Percentiles rank a stretch among this genome's conserved stretches.
phyloP scores from a whole-genome alignment of 2,113 vertebrate species.

The Alethe castanea region DNA sequence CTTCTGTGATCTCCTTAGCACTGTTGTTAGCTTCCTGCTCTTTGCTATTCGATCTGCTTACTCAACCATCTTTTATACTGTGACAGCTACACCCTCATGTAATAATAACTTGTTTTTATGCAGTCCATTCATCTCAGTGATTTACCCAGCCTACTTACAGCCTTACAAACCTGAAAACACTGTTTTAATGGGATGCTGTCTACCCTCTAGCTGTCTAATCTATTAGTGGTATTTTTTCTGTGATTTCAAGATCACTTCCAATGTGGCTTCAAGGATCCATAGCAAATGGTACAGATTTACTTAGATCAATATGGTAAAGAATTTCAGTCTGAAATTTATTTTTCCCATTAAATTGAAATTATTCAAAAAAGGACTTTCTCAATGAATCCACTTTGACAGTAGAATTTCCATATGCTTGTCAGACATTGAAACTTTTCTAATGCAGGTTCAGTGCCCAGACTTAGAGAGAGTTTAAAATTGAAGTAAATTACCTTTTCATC shows the following conservation, averaged over 20 bases:
- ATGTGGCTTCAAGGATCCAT: background rate
- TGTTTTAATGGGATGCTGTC: background rate
- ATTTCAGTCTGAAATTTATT: background rate
- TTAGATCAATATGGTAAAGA: background rate
- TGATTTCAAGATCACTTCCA: background rate
- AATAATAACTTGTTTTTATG: conserved; percentile 24
- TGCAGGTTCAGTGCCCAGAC: background rate
- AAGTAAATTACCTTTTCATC: background rate
- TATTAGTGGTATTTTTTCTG: background rate
- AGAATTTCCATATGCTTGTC: background rate
- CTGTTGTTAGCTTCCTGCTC: background rate
- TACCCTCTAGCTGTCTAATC: background rate
- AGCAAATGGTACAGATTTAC: background rate
- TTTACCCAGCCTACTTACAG: conserved; percentile 30
- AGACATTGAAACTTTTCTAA: background rate
- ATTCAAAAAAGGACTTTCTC: background rate
- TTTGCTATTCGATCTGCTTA: background rate
- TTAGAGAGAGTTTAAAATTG: background rate
- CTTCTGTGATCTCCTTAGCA: background rate
- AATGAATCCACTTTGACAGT: background rate
- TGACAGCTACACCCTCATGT: conserved; percentile 38
- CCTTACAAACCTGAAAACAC: background rate
- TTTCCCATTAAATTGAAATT: background rate
- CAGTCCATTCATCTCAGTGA: background rate
- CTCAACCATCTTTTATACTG: conserved; percentile 42